Conservation (phyloP, 1,140 invertebrate genomes). For the Drosophila orena region DNA sequence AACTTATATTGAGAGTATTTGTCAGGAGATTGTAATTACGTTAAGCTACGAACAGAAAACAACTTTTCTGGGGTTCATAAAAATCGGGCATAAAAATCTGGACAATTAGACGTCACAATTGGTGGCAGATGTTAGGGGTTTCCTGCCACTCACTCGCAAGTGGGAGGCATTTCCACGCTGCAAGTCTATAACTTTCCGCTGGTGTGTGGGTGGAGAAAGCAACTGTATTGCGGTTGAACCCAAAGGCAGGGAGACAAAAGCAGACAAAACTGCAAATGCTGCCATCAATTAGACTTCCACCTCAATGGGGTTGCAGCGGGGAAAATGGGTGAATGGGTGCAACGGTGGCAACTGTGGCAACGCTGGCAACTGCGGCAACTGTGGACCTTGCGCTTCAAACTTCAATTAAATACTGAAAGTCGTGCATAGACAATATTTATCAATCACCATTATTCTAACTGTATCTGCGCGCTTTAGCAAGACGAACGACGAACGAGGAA, state of each 20-base stretch:
- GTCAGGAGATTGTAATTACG: conserved; percentile 39
- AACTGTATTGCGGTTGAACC: conserved; percentile 29
- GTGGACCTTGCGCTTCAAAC: conserved; percentile 70
- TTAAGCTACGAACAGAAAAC: neutral
- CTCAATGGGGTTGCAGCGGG: conserved; percentile 35
- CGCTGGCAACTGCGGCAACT: neutral
- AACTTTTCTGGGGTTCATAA: conserved; percentile 17
- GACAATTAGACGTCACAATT: conserved; percentile 56
- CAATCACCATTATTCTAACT: conserved; percentile 83
- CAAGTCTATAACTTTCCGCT: neutral
- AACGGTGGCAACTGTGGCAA: neutral
- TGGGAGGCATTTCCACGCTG: conserved; percentile 2
- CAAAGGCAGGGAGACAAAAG: conserved; percentile 33
- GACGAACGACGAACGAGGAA: conserved; percentile 18
- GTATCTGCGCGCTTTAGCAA: conserved; percentile 41
- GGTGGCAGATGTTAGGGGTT: conserved; percentile 25
- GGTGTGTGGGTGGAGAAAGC: conserved; percentile 66
- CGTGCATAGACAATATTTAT: conserved; percentile 81
- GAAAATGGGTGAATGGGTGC: conserved; percentile 7
- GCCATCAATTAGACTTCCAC: conserved; percentile 69
- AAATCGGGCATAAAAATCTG: conserved; percentile 39
- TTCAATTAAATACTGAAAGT: conserved; percentile 75
- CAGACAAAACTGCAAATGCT: conserved; percentile 42
- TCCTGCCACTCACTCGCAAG: conserved; percentile 14
- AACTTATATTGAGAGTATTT: no score